These are phyloP conservation scores for Pilophorus perplexus DNA, from an alignment of 2,888 invertebrate species.

Conservation along the genomic window DNA sequence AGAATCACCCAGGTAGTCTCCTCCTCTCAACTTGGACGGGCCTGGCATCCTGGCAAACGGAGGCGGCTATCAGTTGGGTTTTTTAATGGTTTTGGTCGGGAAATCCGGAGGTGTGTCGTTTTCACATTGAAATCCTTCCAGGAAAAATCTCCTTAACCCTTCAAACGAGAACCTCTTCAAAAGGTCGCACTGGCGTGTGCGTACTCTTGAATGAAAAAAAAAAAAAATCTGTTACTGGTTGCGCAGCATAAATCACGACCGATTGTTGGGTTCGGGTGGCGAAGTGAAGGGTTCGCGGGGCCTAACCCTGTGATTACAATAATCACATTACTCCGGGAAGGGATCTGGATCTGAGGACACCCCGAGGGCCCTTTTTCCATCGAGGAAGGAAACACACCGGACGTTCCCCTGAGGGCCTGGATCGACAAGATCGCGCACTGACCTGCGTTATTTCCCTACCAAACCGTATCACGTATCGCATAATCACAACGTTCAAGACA, in stretches of 20 bases:
- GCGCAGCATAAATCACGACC: not conserved
- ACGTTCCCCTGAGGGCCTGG: slow-evolving; percentile 3
- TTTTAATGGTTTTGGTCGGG: too few relatives aligned
- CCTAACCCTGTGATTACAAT: slow-evolving; percentile 16
- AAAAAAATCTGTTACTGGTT: not conserved
- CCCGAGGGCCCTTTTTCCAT: not conserved
- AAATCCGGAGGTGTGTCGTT: too few relatives aligned
- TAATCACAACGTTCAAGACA: slow-evolving; percentile 1
- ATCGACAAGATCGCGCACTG: slow-evolving; percentile 17
- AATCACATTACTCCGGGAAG: slow-evolving; percentile 5
- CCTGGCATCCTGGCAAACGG: too few relatives aligned
- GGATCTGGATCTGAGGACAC: slow-evolving; percentile 2
- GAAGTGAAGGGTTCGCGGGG: not conserved
- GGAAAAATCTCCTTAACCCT: too few relatives aligned
- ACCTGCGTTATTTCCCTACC: slow-evolving; percentile 10
- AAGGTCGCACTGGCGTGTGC: slow-evolving; percentile 11
- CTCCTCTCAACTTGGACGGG: too few relatives aligned
- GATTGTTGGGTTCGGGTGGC: not conserved
- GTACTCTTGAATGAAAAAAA: not conserved
- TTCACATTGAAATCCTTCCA: too few relatives aligned
- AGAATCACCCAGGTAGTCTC: too few relatives aligned
- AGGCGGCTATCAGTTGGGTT: too few relatives aligned
- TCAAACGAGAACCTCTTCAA: too few relatives aligned
- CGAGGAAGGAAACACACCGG: not conserved
- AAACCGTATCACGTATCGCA: slow-evolving; percentile 2